These are phyloP conservation scores for Megaceryle torquata DNA, from an alignment of 2,113 vertebrate species.

Conservation along the genomic window DNA sequence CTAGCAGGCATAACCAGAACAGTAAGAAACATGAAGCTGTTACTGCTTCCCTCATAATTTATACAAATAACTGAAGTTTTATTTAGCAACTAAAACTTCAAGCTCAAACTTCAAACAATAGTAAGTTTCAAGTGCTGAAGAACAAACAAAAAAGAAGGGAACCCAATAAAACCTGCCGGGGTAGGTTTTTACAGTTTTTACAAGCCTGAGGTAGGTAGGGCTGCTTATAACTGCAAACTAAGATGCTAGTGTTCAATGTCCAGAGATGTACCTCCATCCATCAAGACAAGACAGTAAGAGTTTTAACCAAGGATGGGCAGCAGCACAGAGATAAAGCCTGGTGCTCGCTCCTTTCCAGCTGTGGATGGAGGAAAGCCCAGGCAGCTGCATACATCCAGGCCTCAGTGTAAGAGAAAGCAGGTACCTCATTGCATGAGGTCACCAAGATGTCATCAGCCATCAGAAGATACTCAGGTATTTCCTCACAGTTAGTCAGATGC, in stretches of 20 bases:
- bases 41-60: not conserved
- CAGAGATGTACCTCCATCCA: not conserved
- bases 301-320: not conserved
- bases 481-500: not conserved
- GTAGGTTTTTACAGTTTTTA: not conserved
- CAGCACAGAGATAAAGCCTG: not conserved
- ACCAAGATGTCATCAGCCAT: not conserved
- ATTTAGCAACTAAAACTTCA: constrained; percentile 1
- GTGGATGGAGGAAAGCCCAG: not conserved
- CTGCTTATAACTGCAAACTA: not conserved
- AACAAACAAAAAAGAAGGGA: not conserved
- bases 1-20: constrained; percentile 15
- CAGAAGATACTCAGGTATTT: not conserved
- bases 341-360: rapidly evolving
- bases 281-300: not conserved
- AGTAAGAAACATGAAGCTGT: constrained; percentile 12
- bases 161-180: not conserved
- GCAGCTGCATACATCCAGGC: rapidly evolving
- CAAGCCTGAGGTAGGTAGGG: not conserved
- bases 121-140: not conserved
- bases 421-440: not conserved
- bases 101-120: not conserved
- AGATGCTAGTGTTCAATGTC: rapidly evolving
- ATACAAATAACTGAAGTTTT: not conserved
- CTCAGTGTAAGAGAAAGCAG: rapidly evolving